phyloP scores from a whole-genome alignment of 2,888 invertebrate genomes.

The Aethes cnicana region DNA sequence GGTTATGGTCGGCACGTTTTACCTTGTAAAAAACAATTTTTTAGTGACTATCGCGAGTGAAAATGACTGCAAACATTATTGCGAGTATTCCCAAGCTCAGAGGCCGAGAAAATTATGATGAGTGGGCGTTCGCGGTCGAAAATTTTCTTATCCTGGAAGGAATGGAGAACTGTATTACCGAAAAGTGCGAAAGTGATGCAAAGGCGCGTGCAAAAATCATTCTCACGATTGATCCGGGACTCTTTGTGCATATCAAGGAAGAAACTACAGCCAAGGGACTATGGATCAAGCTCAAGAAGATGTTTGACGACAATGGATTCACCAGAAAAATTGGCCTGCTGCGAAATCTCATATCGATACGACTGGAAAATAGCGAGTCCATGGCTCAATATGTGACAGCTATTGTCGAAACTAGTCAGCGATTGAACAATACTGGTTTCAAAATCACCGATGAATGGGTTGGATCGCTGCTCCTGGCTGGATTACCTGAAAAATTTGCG shows the following conservation, averaged over 20 bases:
- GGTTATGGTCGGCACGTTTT: too few relatives aligned
- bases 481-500: not conserved
- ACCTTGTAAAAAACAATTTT: too few relatives aligned
- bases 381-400: slow-evolving; percentile 6
- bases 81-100: slow-evolving; percentile 33
- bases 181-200: slow-evolving; percentile 9
- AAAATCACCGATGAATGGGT: not conserved
- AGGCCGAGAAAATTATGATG: slow-evolving; percentile 36
- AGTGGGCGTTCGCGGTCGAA: slow-evolving; percentile 36
- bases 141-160: slow-evolving; percentile 35
- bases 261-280: not conserved
- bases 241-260: not conserved
- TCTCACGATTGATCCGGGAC: not conserved
- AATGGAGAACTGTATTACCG: slow-evolving; percentile 7
- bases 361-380: not conserved
- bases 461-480: not conserved
- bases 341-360: slow-evolving; percentile 1
- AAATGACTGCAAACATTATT: slow-evolving; percentile 20
- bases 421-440: not conserved
- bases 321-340: slow-evolving; percentile 1
- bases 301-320: slow-evolving; percentile 6
- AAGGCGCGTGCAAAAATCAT: slow-evolving; percentile 21
- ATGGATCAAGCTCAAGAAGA: not conserved
- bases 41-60: too few relatives aligned
- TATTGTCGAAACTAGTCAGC: not conserved